These are phyloP conservation scores for Chrysemys picta DNA, from an alignment of 2,113 vertebrate species.

Conservation along the genomic window DNA sequence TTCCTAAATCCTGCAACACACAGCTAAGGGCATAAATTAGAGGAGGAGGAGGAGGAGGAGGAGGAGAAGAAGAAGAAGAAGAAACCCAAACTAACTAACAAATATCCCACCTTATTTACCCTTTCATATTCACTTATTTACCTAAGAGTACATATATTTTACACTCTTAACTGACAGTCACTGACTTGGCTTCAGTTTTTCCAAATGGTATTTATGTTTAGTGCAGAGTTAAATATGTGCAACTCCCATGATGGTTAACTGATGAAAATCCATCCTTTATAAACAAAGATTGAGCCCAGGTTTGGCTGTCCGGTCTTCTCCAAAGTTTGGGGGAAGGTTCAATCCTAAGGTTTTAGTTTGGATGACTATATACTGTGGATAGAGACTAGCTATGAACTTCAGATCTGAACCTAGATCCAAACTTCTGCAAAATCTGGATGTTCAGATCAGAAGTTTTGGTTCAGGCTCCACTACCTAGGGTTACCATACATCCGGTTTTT, in stretches of 20 bases:
- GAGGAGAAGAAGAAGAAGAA: neutral
- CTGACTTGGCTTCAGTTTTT: neutral
- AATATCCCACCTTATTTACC: neutral
- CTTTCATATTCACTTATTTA: neutral
- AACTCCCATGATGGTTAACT: neutral
- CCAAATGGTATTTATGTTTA: neutral
- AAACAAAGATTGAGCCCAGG: neutral
- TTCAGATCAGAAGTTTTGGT: neutral
- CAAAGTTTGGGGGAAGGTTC: neutral
- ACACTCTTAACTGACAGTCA: neutral
- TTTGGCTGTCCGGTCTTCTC: neutral
- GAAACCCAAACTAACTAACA: neutral
- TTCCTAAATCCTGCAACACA: neutral
- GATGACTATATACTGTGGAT: neutral
- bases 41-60: neutral
- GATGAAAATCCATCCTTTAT: neutral
- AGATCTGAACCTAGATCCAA: neutral
- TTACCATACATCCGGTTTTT: no score
- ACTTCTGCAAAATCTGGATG: rapidly evolving
- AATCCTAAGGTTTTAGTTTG: neutral
- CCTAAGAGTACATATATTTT: neutral
- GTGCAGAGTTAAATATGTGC: neutral
- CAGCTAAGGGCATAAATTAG: neutral
- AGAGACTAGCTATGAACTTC: neutral
- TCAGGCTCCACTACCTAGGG: neutral